These are phyloP conservation scores for Stenodema calcarata DNA, from an alignment of 2,888 invertebrate genomes.

Conservation along the genomic window DNA sequence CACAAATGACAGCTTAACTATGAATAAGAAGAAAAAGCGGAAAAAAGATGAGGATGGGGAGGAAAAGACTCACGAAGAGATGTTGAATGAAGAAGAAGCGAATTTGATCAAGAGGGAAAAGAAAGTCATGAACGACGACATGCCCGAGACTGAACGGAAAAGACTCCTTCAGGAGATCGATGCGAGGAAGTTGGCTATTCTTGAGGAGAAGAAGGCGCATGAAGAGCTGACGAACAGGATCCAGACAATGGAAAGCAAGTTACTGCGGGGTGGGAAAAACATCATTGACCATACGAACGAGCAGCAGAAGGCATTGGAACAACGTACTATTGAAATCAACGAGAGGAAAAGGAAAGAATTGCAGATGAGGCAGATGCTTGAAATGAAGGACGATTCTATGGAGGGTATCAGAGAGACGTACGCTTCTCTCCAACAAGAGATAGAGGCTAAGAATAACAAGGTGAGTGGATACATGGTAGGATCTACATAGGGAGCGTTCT, in stretches of 20 bases:
- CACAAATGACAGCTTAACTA: neutral
- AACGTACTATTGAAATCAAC: constrained; percentile 83
- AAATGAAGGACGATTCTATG: constrained; percentile 91
- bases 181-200: constrained; percentile 59
- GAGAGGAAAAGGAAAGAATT: constrained; percentile 80
- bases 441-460: constrained; percentile 94
- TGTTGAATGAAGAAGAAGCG: constrained; percentile 57
- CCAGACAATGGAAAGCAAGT: constrained; percentile 86
- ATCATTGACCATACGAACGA: constrained; percentile 95
- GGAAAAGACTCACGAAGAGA: constrained; percentile 58
- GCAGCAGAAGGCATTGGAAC: constrained; percentile 88
- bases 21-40: constrained; percentile 51
- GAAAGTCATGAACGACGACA: constrained; percentile 55
- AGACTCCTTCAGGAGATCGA: constrained; percentile 61
- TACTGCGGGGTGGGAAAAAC: constrained; percentile 93
- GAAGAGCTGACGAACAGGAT: constrained; percentile 81
- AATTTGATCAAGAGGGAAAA: constrained; percentile 55
- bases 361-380: constrained; percentile 93
- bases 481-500: too few relatives aligned
- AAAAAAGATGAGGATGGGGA: constrained; percentile 20
- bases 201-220: constrained; percentile 67
- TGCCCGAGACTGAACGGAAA: constrained; percentile 61
- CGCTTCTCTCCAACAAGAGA: constrained; percentile 91
- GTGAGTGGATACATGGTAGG: constrained; percentile 55
- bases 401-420: constrained; percentile 90